Evolutionary conservation across 2,113 vertebrate genomes (phyloP), one percentile per base, ranked within the genome.

Genomic region (Ciconia stormi): DNA sequence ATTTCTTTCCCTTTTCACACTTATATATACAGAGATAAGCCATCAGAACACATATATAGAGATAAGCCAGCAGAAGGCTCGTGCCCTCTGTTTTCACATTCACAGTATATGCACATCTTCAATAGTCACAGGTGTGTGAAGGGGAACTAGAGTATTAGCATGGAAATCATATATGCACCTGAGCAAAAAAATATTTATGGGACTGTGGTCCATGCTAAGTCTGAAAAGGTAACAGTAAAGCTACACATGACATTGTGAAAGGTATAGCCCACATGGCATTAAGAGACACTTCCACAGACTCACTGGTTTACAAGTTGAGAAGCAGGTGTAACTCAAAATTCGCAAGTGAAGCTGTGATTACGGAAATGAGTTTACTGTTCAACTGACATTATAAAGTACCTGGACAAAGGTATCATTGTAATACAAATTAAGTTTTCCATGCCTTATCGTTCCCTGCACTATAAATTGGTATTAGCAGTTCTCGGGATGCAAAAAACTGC

Each of bases 261-360:
- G 10, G 9, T 23, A 79, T 1, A 59, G 16, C 15, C 46, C 42
- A n/a, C 14, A 13, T 0, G 1, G 18, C 23, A 46, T 13, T 22
- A 58, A 66, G 18, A 29, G 20, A 42, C 26, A 63, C 18, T 72
- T 79, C 3, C 34, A 81, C 6, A 16, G 25, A 42, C 12, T 63
- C 15, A 15, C 17, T 46, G 13, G 27, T 50, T 74, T 47, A 59
- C 15, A 72, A 58, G n/a, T 5, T 52, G 34, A 91, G 58, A 89
- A 81, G 27, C 23, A 52, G 19, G 3, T 42, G 4, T 65, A 86
- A 61, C 7, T 34, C 53, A 70, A 44, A 90, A 79, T 25, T 63
- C 19, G 13, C 25, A 87, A 59, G 16, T 2, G 0, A 70, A 81
- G 13, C 19, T 83, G 15, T 66, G 15, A 62, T 49, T 62, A 58